Conservation (phyloP, 2,888 invertebrate species). For the Clivina fossor region DNA sequence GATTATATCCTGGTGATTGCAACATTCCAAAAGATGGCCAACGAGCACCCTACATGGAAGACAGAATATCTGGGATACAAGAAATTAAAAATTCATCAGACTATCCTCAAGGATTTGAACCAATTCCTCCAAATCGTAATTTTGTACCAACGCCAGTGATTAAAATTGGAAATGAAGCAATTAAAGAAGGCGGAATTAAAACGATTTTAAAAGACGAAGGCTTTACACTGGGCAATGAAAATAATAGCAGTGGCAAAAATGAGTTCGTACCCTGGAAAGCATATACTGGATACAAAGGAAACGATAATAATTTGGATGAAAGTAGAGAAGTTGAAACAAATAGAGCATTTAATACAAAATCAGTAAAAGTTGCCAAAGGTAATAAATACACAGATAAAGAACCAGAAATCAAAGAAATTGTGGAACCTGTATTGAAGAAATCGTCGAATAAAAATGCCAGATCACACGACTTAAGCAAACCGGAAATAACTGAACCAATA, state of each 20-base stretch:
- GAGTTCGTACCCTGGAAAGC: constrained; percentile 58
- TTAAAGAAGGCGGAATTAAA: constrained; percentile 34
- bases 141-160: constrained; percentile 52
- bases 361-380: constrained; percentile 39
- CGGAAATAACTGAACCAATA: constrained; percentile 69
- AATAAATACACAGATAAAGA: constrained; percentile 34
- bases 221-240: constrained; percentile 47
- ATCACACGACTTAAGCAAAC: constrained; percentile 52
- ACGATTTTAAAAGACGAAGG: constrained; percentile 40
- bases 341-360: constrained; percentile 58
- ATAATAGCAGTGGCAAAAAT: constrained; percentile 52
- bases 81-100: constrained; percentile 26
- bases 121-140: constrained; percentile 38
- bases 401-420: constrained; percentile 61
- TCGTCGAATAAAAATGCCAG: constrained; percentile 59
- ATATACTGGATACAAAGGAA: constrained; percentile 50
- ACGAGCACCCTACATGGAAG: constrained; percentile 27
- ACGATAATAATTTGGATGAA: constrained; percentile 55
- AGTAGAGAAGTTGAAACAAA: constrained; percentile 56
- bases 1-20: constrained; percentile 78
- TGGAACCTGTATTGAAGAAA: constrained; percentile 72
- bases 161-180: constrained; percentile 50
- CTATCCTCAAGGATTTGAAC: constrained; percentile 22
- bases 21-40: constrained; percentile 60
- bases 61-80: constrained; percentile 22